Evolutionary conservation across 2,888 invertebrate genomes (phyloP).

Genomic region (Drosophila macrospina): DNA sequence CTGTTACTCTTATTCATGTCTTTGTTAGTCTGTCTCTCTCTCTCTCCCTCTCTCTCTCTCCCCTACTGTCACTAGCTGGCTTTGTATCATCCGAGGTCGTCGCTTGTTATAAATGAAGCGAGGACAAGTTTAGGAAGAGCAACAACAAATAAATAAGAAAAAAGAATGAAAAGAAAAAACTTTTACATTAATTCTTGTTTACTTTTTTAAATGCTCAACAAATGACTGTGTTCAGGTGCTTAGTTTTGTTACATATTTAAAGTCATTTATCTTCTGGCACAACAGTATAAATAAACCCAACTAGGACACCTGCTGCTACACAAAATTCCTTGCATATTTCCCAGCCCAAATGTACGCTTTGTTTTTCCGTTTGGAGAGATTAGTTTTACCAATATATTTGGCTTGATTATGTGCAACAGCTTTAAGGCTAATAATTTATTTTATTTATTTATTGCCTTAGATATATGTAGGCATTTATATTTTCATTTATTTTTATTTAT

Average conservation of each 20-base stretch:
- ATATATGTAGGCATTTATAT: no score
- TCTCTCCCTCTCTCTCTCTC: not conserved
- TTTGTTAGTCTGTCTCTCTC: slow-evolving; percentile 24
- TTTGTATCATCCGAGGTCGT: slow-evolving; percentile 48
- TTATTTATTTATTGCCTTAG: not conserved
- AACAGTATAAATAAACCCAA: slow-evolving; percentile 7
- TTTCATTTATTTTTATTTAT: not conserved
- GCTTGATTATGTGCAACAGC: not conserved
- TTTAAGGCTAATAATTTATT: not conserved
- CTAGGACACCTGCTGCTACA: slow-evolving; percentile 11
- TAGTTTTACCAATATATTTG: slow-evolving; percentile 5
- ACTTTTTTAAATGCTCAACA: slow-evolving; percentile 68
- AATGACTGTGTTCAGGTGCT: slow-evolving; percentile 48
- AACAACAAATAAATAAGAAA: no score
- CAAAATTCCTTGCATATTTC: not conserved
- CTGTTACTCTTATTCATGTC: slow-evolving; percentile 32
- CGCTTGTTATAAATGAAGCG: slow-evolving; percentile 68
- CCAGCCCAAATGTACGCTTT: not conserved
- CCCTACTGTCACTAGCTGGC: slow-evolving; percentile 29
- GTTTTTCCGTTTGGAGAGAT: not conserved
- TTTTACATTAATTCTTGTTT: slow-evolving; percentile 71
- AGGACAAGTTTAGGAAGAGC: slow-evolving; percentile 31
- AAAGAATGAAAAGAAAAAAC: slow-evolving; percentile 7
- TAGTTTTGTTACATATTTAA: slow-evolving; percentile 31
- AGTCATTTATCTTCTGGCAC: slow-evolving; percentile 52